Percentiles rank a stretch among this genome's conserved stretches.
Evolutionary conservation across 2,113 vertebrate genomes (phyloP).

Genomic region (Aleadryas rufinucha): DNA sequence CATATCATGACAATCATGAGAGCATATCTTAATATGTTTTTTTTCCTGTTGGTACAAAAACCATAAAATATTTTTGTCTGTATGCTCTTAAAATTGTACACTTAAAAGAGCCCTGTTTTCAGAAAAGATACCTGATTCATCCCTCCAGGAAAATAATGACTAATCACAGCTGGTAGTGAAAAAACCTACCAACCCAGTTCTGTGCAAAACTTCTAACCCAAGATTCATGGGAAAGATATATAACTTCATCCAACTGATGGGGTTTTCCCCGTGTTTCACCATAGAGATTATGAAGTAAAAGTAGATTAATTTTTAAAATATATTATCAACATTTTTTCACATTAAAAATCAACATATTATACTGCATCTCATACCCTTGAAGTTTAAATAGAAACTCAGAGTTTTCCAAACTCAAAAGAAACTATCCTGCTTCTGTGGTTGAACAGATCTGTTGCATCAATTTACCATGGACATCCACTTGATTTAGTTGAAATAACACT

Average conservation of each 20-base stretch:
- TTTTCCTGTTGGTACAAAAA: not conserved
- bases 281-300: not conserved
- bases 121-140: not conserved
- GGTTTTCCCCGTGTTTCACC: not conserved
- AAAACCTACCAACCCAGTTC: not conserved
- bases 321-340: not conserved
- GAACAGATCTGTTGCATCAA: constrained; percentile 23
- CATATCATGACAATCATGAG: rapidly evolving
- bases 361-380: not conserved
- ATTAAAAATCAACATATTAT: not conserved
- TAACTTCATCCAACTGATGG: not conserved
- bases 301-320: not conserved
- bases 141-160: not conserved
- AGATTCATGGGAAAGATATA: not conserved
- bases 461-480: constrained; percentile 47
- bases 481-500: constrained; percentile 58
- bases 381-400: not conserved
- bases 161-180: not conserved
- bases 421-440: not conserved
- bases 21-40: not conserved
- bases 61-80: not conserved
- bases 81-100: not conserved
- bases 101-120: not conserved
- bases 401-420: not conserved
- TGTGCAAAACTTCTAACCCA: not conserved